A percentile compares a stretch with the other conserved stretches of the same genome.
These are phyloP conservation scores for Nephrotoma flavescens DNA, from an alignment of 2,888 invertebrate genomes.

Conservation along the genomic window DNA sequence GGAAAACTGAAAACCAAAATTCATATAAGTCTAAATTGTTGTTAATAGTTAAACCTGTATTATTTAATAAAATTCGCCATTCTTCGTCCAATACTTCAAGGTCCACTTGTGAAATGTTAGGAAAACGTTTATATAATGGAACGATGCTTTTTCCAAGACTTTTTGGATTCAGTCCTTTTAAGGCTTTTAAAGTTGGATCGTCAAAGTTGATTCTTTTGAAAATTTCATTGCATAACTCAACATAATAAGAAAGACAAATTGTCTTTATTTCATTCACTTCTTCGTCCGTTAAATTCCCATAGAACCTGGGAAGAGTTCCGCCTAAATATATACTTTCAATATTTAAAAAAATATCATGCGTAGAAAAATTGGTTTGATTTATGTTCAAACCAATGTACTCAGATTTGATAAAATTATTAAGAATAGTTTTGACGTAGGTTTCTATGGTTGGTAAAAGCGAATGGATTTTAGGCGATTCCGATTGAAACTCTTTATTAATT, in stretches of 20 bases:
- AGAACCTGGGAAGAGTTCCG: neutral
- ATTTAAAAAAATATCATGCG: neutral
- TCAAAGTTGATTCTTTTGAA: slow-evolving; percentile 6
- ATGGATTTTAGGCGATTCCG: too few relatives aligned
- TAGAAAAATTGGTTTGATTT: neutral
- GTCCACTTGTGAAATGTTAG: slow-evolving; percentile 3
- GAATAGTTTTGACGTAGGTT: too few relatives aligned
- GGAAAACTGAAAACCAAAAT: neutral
- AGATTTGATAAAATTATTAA: too few relatives aligned
- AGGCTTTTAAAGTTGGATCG: slow-evolving; percentile 3
- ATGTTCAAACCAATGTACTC: neutral
- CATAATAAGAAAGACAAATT: slow-evolving; percentile 7
- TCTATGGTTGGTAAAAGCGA: too few relatives aligned
- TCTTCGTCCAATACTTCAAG: too few relatives aligned
- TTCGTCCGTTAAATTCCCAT: neutral
- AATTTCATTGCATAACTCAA: slow-evolving; percentile 7
- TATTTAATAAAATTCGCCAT: slow-evolving; percentile 5
- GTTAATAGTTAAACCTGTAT: neutral
- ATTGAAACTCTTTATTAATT: too few relatives aligned
- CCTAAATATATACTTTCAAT: slow-evolving; percentile 6
- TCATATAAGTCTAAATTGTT: neutral
- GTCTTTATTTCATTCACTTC: neutral
- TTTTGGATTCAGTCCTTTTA: slow-evolving; percentile 6
- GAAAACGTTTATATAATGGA: neutral
- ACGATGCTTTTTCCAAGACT: neutral